Conservation (phyloP, 2,113 vertebrate species). For the Mungos mungo region DNA sequence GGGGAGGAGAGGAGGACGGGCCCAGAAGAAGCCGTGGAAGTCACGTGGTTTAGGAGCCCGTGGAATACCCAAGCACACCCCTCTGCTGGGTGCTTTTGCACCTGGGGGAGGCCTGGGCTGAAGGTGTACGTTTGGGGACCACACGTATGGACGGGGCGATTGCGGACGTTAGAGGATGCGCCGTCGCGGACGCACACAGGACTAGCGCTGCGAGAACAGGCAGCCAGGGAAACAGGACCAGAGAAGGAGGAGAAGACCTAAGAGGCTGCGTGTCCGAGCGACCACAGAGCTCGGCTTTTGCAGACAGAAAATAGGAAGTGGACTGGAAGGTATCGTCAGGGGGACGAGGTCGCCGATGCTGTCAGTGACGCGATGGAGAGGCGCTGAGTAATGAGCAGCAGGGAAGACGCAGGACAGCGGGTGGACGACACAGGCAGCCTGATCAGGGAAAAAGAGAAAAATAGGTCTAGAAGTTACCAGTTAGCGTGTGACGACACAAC, state of each 20-base stretch:
- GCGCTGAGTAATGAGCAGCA: background rate
- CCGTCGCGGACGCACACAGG: rapidly evolving
- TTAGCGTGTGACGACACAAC: rapidly evolving
- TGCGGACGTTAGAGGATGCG: rapidly evolving
- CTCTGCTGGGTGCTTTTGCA: rapidly evolving
- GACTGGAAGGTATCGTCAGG: rapidly evolving
- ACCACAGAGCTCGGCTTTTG: rapidly evolving
- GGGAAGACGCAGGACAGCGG: rapidly evolving
- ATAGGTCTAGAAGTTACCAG: rapidly evolving
- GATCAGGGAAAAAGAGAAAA: rapidly evolving
- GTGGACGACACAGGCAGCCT: background rate
- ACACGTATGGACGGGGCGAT: rapidly evolving
- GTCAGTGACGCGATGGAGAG: rapidly evolving
- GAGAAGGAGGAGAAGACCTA: rapidly evolving
- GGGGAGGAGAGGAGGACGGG: background rate
- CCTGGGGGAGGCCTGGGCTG: background rate
- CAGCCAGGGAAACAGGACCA: too few species aligned
- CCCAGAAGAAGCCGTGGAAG: rapidly evolving
- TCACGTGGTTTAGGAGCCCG: background rate
- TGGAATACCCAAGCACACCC: rapidly evolving
- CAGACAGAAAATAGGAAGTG: background rate
- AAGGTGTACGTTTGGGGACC: rapidly evolving
- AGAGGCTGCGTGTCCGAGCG: rapidly evolving
- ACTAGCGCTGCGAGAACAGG: rapidly evolving
- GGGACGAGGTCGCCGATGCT: too few species aligned